phyloP scores from a whole-genome alignment of 2,797 vertebrate genomes.

The Mus spretus region DNA sequence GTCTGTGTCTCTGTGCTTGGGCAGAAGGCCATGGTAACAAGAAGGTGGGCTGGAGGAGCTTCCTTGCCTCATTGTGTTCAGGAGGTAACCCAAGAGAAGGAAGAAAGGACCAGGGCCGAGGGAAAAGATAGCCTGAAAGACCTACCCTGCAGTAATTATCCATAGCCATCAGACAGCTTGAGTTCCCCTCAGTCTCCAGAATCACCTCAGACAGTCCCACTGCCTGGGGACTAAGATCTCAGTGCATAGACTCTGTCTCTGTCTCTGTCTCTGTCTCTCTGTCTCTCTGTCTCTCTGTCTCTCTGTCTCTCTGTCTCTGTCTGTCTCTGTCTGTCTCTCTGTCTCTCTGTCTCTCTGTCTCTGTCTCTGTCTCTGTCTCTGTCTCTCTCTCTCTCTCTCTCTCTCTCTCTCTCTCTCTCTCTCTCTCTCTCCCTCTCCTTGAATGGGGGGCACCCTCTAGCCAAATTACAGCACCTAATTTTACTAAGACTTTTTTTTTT shows the following conservation, averaged over 20 bases:
- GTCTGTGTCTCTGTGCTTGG: not conserved
- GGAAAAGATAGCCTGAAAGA: not conserved
- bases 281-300: fast-evolving
- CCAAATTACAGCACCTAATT: not conserved
- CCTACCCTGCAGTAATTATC: not conserved
- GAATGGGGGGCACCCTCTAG: not conserved
- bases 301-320: not conserved
- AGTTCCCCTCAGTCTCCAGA: not conserved
- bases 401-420: fast-evolving
- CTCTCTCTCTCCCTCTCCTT: not conserved
- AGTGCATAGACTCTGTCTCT: not conserved
- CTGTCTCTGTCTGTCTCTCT: fast-evolving
- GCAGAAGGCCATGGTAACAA: not conserved
- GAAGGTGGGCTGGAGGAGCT: not conserved
- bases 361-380: not conserved
- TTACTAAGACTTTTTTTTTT: not conserved
- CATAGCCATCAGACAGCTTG: not conserved
- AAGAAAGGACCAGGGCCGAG: not conserved
- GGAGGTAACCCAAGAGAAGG: not conserved
- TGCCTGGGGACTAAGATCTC: not conserved
- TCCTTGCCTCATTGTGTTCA: not conserved
- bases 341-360: not conserved
- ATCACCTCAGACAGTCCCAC: not conserved
- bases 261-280: no score
- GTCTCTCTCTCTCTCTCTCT: no score